A percentile compares a stretch with the other conserved stretches of the same genome.
Conservation (phyloP, 1,140 invertebrate genomes). For the Drosophila erecta region DNA sequence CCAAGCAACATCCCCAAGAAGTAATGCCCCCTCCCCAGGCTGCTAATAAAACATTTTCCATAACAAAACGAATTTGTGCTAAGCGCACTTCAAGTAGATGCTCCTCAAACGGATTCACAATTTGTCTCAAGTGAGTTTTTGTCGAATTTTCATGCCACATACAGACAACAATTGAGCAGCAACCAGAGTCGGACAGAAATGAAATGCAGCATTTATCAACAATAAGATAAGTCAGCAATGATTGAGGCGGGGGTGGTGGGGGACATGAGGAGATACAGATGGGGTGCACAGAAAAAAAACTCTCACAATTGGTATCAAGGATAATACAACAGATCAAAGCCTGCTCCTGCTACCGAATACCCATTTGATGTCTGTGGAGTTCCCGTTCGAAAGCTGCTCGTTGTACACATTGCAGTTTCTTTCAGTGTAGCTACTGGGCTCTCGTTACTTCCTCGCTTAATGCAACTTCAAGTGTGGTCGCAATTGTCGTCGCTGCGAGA, state of each 20-base stretch:
- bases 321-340: no score
- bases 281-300: not conserved
- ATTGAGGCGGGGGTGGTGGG: constrained; percentile 47
- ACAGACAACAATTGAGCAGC: constrained; percentile 48
- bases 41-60: constrained; percentile 51
- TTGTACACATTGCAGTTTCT: not conserved
- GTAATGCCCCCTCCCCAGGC: constrained; percentile 1
- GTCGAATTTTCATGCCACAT: constrained; percentile 65
- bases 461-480: constrained; percentile 66
- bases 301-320: not conserved
- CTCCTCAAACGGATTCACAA: constrained; percentile 72
- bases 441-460: constrained; percentile 46
- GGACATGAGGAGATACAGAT: not conserved
- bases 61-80: constrained; percentile 68
- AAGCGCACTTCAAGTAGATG: constrained; percentile 66
- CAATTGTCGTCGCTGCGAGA: constrained; percentile 14
- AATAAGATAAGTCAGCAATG: constrained; percentile 66
- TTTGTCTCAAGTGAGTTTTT: constrained; percentile 77
- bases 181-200: constrained; percentile 44
- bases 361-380: not conserved
- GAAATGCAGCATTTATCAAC: constrained; percentile 74
- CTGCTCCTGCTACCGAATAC: no score
- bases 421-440: constrained; percentile 16
- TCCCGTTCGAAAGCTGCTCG: not conserved
- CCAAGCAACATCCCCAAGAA: constrained; percentile 24